These are phyloP conservation scores for Erithacus rubecula DNA, from an alignment of 2,797 vertebrate genomes.

Conservation along the genomic window DNA sequence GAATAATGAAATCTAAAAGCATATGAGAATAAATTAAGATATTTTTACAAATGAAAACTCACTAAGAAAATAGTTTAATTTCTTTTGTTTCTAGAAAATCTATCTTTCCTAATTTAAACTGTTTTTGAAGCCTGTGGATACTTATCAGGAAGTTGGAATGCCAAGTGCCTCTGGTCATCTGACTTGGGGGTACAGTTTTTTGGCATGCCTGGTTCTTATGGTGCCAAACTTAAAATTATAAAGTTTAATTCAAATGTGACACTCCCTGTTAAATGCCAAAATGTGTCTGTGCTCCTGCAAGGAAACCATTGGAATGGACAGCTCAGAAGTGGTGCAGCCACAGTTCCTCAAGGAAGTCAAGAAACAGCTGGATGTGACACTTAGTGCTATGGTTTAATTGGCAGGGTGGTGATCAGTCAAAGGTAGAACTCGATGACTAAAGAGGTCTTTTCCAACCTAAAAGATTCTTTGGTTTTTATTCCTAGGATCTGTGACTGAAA, in stretches of 20 bases:
- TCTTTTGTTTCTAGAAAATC: neutral
- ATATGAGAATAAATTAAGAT: neutral
- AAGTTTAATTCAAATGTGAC: neutral
- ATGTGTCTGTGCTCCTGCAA: neutral
- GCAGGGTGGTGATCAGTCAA: neutral
- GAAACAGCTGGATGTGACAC: neutral
- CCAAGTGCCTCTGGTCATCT: neutral
- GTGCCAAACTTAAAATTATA: neutral
- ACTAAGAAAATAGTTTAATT: neutral
- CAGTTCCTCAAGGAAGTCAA: neutral
- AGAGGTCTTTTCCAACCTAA: neutral
- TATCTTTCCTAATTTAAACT: neutral
- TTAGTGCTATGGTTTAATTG: neutral
- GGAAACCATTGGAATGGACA: neutral
- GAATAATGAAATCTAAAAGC: neutral
- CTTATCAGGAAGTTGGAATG: neutral
- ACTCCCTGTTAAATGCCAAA: neutral
- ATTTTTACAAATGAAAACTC: neutral
- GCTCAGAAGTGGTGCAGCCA: neutral
- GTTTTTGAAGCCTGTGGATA: neutral
- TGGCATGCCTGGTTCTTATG: neutral
- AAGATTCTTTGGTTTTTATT: neutral
- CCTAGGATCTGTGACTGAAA: neutral
- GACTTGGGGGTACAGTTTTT: neutral
- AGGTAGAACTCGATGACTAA: neutral